These are phyloP conservation scores for Drosophila multiciliata DNA, from an alignment of 2,888 invertebrate species.

Conservation along the genomic window DNA sequence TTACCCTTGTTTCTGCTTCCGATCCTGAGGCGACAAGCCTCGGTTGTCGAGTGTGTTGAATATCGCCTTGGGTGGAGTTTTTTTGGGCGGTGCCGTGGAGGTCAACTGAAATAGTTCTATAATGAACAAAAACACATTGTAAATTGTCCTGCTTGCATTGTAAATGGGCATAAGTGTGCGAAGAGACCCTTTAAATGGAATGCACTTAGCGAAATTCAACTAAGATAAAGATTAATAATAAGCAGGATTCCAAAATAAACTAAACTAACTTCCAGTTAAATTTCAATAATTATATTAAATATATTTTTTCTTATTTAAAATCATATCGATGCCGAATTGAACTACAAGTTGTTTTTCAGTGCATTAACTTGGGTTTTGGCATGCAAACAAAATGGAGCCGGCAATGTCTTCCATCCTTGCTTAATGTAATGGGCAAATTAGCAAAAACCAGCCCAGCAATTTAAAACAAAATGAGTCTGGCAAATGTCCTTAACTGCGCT, in stretches of 20 bases:
- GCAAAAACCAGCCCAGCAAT: constrained; percentile 75
- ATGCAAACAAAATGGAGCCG: constrained; percentile 28
- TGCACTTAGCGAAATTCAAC: constrained; percentile 49
- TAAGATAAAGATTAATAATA: background rate
- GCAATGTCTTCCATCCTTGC: constrained; percentile 25
- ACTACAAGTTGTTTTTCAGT: background rate
- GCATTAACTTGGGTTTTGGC: constrained; percentile 11
- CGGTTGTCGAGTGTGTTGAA: constrained; percentile 64
- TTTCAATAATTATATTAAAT: background rate
- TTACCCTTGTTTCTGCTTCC: constrained; percentile 64
- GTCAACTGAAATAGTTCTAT: constrained; percentile 77
- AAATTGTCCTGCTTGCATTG: constrained; percentile 75
- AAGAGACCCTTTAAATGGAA: constrained; percentile 17
- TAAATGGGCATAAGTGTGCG: constrained; percentile 72
- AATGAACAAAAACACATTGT: constrained; percentile 81
- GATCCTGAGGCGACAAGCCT: constrained; percentile 70
- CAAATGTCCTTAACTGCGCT: constrained; percentile 59
- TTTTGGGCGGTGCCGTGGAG: constrained; percentile 58
- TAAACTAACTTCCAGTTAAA: background rate
- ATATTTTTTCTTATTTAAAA: background rate
- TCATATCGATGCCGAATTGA: background rate
- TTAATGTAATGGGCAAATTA: constrained; percentile 75
- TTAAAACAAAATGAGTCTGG: constrained; percentile 66
- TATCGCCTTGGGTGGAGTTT: constrained; percentile 58
- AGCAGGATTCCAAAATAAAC: background rate